Evolutionary conservation across 2,888 invertebrate species (phyloP).

Genomic region (Polydesmus complanatus): DNA sequence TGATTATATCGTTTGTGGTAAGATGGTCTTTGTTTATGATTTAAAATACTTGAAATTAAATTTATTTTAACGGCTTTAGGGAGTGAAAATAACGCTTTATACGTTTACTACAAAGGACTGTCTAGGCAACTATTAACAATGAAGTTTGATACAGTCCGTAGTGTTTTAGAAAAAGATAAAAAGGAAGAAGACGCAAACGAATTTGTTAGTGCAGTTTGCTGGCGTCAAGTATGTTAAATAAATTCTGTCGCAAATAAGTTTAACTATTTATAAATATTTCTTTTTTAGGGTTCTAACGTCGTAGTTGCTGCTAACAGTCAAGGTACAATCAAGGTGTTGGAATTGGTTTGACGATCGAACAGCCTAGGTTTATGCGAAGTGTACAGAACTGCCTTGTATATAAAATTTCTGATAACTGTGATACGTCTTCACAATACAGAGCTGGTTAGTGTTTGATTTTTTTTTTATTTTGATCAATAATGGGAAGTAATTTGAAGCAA

Average conservation of each 20-base stretch:
- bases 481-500: neutral
- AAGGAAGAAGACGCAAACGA: constrained; percentile 75
- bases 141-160: constrained; percentile 68
- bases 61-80: constrained; percentile 29
- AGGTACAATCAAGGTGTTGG: constrained; percentile 78
- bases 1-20: constrained; percentile 79
- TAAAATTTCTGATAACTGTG: neutral
- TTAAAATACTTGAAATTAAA: neutral
- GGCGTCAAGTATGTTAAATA: constrained; percentile 45
- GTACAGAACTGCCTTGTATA: neutral
- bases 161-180: constrained; percentile 58
- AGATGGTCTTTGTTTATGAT: constrained; percentile 19
- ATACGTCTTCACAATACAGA: neutral
- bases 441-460: neutral
- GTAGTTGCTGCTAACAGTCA: constrained; percentile 87
- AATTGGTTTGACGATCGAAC: constrained; percentile 45
- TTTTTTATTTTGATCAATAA: neutral
- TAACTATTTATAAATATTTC: neutral
- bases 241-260: neutral
- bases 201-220: constrained; percentile 90
- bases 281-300: constrained; percentile 52
- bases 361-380: neutral
- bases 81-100: constrained; percentile 84
- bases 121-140: constrained; percentile 72
- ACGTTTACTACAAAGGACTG: constrained; percentile 79